phyloP scores from a whole-genome alignment of 2,888 invertebrate genomes.

The Sesamia inferens region DNA sequence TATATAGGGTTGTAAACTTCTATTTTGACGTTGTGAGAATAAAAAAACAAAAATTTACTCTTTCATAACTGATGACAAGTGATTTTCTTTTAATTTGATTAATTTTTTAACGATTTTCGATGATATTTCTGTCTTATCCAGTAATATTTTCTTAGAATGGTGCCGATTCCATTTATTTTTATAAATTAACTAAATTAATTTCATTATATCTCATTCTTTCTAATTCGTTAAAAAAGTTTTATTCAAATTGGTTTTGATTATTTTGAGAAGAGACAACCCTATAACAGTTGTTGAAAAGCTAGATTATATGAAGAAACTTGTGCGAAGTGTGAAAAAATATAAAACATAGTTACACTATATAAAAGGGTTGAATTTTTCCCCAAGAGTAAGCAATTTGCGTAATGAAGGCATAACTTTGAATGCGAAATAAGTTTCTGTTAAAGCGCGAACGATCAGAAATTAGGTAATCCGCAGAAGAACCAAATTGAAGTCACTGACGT shows the following conservation, averaged over 20 bases:
- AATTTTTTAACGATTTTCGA: not conserved
- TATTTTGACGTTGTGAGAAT: not conserved
- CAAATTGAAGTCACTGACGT: too few relatives aligned
- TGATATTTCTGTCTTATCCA: not conserved
- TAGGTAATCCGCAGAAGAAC: too few relatives aligned
- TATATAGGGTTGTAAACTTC: constrained; percentile 52
- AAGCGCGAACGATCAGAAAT: too few relatives aligned
- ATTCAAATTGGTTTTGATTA: not conserved
- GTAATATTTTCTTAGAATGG: too few relatives aligned
- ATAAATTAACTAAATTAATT: too few relatives aligned
- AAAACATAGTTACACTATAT: constrained; percentile 19
- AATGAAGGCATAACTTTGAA: constrained; percentile 22
- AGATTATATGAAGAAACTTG: constrained; percentile 57
- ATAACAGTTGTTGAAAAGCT: constrained; percentile 45
- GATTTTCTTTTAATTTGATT: not conserved
- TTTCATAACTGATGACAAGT: not conserved
- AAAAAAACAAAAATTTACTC: not conserved
- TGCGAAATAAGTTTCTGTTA: constrained; percentile 10
- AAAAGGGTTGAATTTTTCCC: constrained; percentile 36
- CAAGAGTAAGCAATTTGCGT: constrained; percentile 20
- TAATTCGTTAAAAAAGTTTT: not conserved
- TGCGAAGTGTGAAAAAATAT: constrained; percentile 48
- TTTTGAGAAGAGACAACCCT: constrained; percentile 43
- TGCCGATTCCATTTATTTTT: too few relatives aligned
- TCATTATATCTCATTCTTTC: too few relatives aligned